Base-by-base conservation (phyloP, 2,888 invertebrate species). In the Mythimna lalbum region DNA sequence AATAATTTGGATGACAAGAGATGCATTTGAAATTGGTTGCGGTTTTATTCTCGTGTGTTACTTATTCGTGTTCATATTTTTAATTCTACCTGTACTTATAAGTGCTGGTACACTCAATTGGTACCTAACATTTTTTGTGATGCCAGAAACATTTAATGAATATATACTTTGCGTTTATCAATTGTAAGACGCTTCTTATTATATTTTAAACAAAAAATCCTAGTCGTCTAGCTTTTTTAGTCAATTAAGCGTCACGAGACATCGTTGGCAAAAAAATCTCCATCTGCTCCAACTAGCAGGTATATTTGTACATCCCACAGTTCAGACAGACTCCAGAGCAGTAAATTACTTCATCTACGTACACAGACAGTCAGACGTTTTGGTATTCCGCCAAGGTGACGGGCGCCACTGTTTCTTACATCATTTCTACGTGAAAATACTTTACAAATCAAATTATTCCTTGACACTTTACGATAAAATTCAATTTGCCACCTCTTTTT, bases 371-470 rank as follows among this genome's bases (percentile, higher is more conserved):
- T 84, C 86, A 87, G 87, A 85, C 86, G 82, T 82, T 75, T 92
- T 92, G 92, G 91, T 88, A 77, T 78, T 63, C 67, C 88, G 92
- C 92, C 92, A 92, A 90, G 83, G 82, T 73, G 87, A 85, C 84
- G 82, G 84, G 84, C 88, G 85, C 87, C 83, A 70, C 77, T 75
- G 79, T 73, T 72, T 84, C 80, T 87, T 85, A 88, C 87, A 85
- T 88, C 86, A 87, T 69, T 55, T 56, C 39, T 68, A 75, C 60
- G 69, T 63, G 39, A 59, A 79, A 83, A 70, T 53, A 72, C 57
- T 57, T 43, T 1, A 69, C 68, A 74, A 78, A 62, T 67, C 47
- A 86, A 78, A 76, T 67, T 61, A 52, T 55, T 69, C 73, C 68
- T 73, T 80, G 61, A 57, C 31, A 36, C 70, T 55, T 71, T 19